Conservation (phyloP, 1,140 invertebrate genomes). For the Pachyrhynchus sulphureomaculatus region DNA sequence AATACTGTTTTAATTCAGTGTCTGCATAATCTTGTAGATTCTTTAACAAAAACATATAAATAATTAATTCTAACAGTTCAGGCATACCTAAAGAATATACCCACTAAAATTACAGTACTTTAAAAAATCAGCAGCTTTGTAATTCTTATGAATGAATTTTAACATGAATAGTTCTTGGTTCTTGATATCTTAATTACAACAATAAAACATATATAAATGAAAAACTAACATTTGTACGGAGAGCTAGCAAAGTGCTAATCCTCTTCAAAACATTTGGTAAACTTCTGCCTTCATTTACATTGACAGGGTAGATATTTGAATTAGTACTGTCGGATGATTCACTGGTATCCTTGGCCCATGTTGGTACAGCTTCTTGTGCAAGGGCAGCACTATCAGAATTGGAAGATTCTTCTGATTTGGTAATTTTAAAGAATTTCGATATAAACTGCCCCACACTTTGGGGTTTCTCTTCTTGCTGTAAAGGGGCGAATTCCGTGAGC, state of each 20-base stretch:
- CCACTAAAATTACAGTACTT: no score
- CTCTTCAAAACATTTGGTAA: constrained; percentile 77
- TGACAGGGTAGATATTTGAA: constrained; percentile 40
- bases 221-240: constrained; percentile 70
- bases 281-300: constrained; percentile 66
- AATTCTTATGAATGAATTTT: no score
- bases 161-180: no score
- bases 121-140: no score
- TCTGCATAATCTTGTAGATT: constrained; percentile 77
- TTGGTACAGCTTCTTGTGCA: constrained; percentile 39
- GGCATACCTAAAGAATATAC: no score
- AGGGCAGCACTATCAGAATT: constrained; percentile 31
- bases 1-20: constrained; percentile 90
- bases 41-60: no score
- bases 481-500: constrained; percentile 74
- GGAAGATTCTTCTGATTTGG: constrained; percentile 27
- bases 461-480: constrained; percentile 65
- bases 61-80: no score
- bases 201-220: not conserved
- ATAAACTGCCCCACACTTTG: constrained; percentile 60
- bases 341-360: constrained; percentile 39
- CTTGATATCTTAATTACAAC: no score
- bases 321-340: constrained; percentile 18
- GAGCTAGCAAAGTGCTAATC: constrained; percentile 75
- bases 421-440: constrained; percentile 61